These are phyloP conservation scores for Cyphomyrmex costatus DNA, from an alignment of 1,140 invertebrate genomes.

Conservation along the genomic window DNA sequence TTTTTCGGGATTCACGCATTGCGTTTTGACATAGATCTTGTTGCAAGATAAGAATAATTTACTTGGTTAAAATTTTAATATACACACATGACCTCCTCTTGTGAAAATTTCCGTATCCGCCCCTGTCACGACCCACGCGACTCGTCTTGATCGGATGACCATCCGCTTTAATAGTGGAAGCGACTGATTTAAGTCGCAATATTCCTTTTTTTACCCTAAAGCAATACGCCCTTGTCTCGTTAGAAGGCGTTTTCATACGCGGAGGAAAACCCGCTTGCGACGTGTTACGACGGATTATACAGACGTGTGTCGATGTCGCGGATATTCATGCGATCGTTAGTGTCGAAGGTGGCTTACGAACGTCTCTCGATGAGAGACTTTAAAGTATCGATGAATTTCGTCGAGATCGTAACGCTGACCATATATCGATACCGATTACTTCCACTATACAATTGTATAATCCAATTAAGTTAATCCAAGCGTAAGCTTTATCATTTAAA, in stretches of 20 bases:
- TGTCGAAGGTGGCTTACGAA: slow-evolving; percentile 44
- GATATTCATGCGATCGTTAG: slow-evolving; percentile 45
- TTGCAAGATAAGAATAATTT: slow-evolving; percentile 3
- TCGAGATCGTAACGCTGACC: slow-evolving; percentile 6
- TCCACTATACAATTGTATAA: slow-evolving; percentile 48
- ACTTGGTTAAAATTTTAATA: neutral
- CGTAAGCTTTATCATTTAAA: slow-evolving; percentile 4
- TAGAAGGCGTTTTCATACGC: slow-evolving; percentile 65
- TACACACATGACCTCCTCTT: neutral
- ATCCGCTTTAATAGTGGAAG: slow-evolving; percentile 65
- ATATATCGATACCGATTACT: neutral
- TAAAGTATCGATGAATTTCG: slow-evolving; percentile 32
- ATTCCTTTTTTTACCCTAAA: slow-evolving; percentile 52
- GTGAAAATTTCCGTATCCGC: neutral
- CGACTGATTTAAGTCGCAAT: slow-evolving; percentile 61
- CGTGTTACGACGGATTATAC: slow-evolving; percentile 39
- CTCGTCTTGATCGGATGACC: slow-evolving; percentile 56
- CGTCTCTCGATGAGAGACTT: slow-evolving; percentile 7
- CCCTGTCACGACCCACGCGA: slow-evolving; percentile 50
- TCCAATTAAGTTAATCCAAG: slow-evolving; percentile 33
- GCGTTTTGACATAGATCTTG: neutral
- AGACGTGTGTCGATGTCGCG: slow-evolving; percentile 27
- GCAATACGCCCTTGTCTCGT: slow-evolving; percentile 69
- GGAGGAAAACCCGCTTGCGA: slow-evolving; percentile 60
- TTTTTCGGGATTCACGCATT: neutral